A percentile compares a stretch with the other conserved stretches of the same genome.
Evolutionary conservation across 2,888 invertebrate species (phyloP).

Genomic region (Tetragnatha montana): DNA sequence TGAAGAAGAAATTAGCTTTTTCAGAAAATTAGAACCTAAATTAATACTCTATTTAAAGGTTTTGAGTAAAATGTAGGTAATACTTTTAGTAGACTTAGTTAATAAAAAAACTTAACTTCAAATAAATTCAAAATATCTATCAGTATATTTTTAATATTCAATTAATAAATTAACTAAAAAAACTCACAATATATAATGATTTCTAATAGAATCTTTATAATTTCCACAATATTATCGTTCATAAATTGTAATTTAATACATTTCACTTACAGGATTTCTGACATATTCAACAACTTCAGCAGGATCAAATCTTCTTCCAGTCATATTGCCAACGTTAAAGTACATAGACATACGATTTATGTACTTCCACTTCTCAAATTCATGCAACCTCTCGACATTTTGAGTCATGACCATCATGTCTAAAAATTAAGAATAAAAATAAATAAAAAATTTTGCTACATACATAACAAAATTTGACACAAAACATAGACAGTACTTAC

Average conservation of each 20-base stretch:
- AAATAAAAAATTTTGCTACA: background rate
- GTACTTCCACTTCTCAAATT: constrained; percentile 67
- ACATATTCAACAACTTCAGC: constrained; percentile 70
- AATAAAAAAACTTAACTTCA: background rate
- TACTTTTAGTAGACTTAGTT: too few relatives aligned
- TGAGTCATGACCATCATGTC: constrained; percentile 72
- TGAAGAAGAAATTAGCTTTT: too few relatives aligned
- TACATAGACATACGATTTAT: constrained; percentile 64
- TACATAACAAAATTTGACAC: background rate
- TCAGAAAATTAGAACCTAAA: too few relatives aligned
- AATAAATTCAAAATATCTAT: background rate
- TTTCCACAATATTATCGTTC: background rate
- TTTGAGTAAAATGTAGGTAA: too few relatives aligned
- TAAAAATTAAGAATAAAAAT: constrained; percentile 32
- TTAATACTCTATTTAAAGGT: too few relatives aligned
- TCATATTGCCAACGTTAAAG: constrained; percentile 69
- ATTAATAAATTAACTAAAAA: background rate
- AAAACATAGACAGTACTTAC: constrained; percentile 79
- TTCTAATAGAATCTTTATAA: background rate
- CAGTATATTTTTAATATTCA: too few relatives aligned
- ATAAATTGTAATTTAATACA: background rate
- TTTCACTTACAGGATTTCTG: constrained; percentile 49
- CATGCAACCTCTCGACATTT: constrained; percentile 71
- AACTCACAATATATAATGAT: background rate
- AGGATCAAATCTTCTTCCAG: constrained; percentile 71